A percentile compares a stretch with the other conserved stretches of the same genome.
Conservation (phyloP, 2,113 vertebrate species). For the Phrynosoma platyrhinos region DNA sequence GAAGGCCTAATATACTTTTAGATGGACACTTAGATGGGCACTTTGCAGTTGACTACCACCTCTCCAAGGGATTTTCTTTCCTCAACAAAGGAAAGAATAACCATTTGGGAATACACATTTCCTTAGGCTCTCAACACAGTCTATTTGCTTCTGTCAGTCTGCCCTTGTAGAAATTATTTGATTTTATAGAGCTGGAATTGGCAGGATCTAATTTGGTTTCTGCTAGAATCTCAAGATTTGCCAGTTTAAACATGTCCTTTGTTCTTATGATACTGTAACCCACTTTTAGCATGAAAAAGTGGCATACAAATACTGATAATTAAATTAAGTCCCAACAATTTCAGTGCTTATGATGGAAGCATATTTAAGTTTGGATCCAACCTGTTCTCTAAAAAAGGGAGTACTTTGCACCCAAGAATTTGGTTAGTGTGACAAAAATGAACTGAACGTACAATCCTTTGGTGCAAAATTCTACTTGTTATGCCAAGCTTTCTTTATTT, state of each 20-base stretch:
- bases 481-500: too few species aligned
- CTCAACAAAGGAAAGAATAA: not conserved
- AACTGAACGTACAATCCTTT: not conserved
- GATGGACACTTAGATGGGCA: not conserved
- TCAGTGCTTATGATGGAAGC: not conserved
- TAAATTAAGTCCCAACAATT: not conserved
- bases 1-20: not conserved
- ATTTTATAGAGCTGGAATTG: not conserved
- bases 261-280: too few species aligned
- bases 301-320: too few species aligned
- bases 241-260: not conserved
- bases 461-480: too few species aligned
- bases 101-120: conserved; percentile 1
- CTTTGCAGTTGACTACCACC: not conserved
- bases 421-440: not conserved
- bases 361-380: not conserved
- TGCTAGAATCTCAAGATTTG: not conserved
- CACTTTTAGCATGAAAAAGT: too few species aligned
- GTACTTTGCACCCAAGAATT: not conserved
- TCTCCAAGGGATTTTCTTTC: not conserved
- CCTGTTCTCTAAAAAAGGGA: not conserved
- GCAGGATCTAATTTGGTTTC: not conserved
- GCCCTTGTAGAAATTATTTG: too few species aligned
- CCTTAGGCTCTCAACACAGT: not conserved
- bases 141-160: not conserved